Evolutionary conservation across 2,888 invertebrate species (phyloP).

Genomic region (Ichneumon xanthorius): DNA sequence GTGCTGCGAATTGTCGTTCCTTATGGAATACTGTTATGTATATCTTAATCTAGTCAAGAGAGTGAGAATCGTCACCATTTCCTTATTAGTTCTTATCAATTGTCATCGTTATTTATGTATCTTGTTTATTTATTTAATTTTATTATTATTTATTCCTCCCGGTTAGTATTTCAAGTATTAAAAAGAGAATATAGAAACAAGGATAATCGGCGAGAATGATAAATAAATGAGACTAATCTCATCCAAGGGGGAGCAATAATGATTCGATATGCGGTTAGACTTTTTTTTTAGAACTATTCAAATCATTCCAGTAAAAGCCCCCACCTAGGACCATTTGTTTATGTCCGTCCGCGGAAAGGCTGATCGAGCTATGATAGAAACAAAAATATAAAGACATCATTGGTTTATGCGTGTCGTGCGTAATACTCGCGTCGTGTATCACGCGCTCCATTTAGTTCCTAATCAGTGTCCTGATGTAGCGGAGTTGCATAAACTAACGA

Average conservation of each 20-base stretch:
- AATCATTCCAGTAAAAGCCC: constrained; percentile 50
- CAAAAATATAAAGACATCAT: neutral
- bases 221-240: constrained; percentile 7
- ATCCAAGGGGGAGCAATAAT: constrained; percentile 48
- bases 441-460: constrained; percentile 40
- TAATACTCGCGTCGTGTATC: constrained; percentile 42
- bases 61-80: constrained; percentile 39
- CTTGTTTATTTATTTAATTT: constrained; percentile 25
- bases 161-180: constrained; percentile 5
- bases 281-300: constrained; percentile 6
- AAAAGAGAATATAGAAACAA: neutral
- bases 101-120: constrained; percentile 29
- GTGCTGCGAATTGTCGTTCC: neutral
- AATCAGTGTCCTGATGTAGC: constrained; percentile 37
- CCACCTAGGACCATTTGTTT: constrained; percentile 43
- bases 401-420: constrained; percentile 20
- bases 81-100: constrained; percentile 36
- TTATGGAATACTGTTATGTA: constrained; percentile 23
- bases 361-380: neutral
- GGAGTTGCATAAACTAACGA: constrained; percentile 13
- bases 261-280: constrained; percentile 21
- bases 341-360: neutral
- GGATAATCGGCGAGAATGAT: neutral
- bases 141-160: constrained; percentile 32
- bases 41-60: constrained; percentile 17